Evolutionary conservation across 2,113 vertebrate genomes (phyloP), one percentile per base, ranked within the genome.

Genomic region (Melanostigma gelatinosum): DNA sequence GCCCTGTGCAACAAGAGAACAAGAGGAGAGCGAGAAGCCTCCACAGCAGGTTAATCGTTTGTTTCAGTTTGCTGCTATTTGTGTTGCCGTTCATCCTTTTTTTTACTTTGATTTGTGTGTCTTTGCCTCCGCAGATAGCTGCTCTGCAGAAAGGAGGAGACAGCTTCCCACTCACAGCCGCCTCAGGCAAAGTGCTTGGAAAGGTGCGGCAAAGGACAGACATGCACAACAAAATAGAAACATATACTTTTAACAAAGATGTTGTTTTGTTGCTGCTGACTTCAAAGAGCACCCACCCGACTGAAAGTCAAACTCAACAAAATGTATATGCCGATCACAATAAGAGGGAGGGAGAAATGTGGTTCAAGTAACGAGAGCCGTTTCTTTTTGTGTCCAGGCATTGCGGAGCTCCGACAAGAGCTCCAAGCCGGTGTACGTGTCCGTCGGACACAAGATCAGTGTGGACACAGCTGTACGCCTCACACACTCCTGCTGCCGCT

Each of bases 391-490:
- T 36, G 24, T 44, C 8, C 88, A 99, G 98, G 97, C 86, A 2
- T 90, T 99, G 85, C 93, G 93, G n/a, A 97, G 97, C 93, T 90
- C 72, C 3, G 88, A 84, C 77, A 93, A 42, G 46, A 97, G 97
- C 93, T 94, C 86, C 3, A 98, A 93, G 80, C 97, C 98, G 0
- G 91, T 99, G 0, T 99, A 98, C 0, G 48, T 99, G 48, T 99
- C 98, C 0, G 95, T 98, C 79, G 98, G 97, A 52, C 97, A 99
- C 92, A 95, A 90, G 70, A 95, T 96, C 78, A 95, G 95, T 63
- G 93, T 99, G 92, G 95, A 91, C 85, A 93, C 96, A 0, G 97
- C 98, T 0, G 95, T 97, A 65, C 93, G 84, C 8, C 95, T 99
- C 4, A 96, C 97, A 64, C 90, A 79, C 16, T 67, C 89, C 88